Base-by-base conservation (phyloP, 37 sponge, comb jelly and placozoan genomes). In the Crambe crambe region DNA sequence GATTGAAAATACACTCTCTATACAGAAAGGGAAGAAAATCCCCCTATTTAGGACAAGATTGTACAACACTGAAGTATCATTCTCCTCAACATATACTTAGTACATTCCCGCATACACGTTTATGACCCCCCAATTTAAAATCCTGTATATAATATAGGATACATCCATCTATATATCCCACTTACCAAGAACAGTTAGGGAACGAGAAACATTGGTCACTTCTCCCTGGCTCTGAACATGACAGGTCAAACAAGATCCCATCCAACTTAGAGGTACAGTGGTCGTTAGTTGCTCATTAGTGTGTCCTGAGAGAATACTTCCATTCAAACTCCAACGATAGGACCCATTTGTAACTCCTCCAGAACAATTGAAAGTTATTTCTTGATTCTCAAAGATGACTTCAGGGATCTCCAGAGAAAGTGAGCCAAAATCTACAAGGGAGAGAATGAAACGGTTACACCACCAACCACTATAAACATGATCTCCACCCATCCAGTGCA, bases 241-340 rank as follows among this genome's bases (percentile, higher is more conserved):
- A 75, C 75, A 75, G 15, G 57, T 58, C 56, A 75, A 37, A 12
- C 38, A 23, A 15, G 75, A 75, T 0, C 60, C 75, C 1, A 0
- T 58, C 75, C 75, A 75, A 15, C 12, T 38, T 2, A 10, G 21
- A 5, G 36, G 39, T 29, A 58, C 75, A 35, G 23, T 31, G n/a
- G 0, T 5, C 44, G 15, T 26, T 54, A 51, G 73, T 17, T 0
- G 1, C n/a, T 29, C 51, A 3, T 42, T 20, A 1, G 54, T 6
- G 8, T 23, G 37, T 27, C 75, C 75, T 15, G 59, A 3, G 23
- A 75, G 4, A 6, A 38, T 1, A 6, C 3, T 29, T 10, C 63
- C 40, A 40, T 77, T 39, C 2, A 64, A 10, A 29, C 10, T 42
- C 77, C 77, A 77, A 25, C 31, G 62, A 65, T 44, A 63, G 77